Evolutionary conservation across 2,888 invertebrate species (phyloP), one percentile per base, ranked within the genome.

Genomic region (Eumerus sabulonum): DNA sequence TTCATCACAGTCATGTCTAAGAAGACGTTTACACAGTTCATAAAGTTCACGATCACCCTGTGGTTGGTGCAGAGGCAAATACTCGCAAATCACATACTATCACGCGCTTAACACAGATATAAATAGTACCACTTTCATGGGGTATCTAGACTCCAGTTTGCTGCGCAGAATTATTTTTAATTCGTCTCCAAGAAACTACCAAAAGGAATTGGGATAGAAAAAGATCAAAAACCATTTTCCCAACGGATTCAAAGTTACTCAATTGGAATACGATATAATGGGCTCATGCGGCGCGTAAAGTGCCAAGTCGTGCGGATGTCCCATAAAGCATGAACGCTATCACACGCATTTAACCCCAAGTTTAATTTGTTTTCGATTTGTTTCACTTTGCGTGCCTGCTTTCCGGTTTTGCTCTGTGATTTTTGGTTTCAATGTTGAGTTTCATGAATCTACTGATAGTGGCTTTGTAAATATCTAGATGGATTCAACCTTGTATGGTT

Each of bases 321-420:
- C 54, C 50, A 62, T 60, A 47, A 70, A 70, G 45, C 16, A 14
- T 50, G 50, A 50, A 35, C 44, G 59, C 59, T 59, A 76, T 76
- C 68, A 44, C 42, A 57, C 63, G 27, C 66, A 60, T 45, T 62
- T 56, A 66, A 64, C 70, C 57, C 42, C 51, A 59, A 76, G 66
- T 40, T 40, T 35, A 53, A 53, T 59, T 53, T 42, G 35, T 9
- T 27, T 48, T 54, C 19, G 27, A 47, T 47, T 63, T 44, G 5
- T 62, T 9, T 47, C n/a, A n/a, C n/a, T 40, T 40, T 3, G n/a
- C 9, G 11, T 9, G 3, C 45, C 19, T 11, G 9, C 12, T 56
- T 27, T 16, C 38, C 56, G 19, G 14, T 47, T 53, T 38, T 17
- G 14, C 35, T 35, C 27, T 45, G n/a, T 19, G 60, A 53, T 62